These are phyloP conservation scores for Hyles euphorbiae DNA, from an alignment of 1,140 invertebrate species.

Conservation along the genomic window DNA sequence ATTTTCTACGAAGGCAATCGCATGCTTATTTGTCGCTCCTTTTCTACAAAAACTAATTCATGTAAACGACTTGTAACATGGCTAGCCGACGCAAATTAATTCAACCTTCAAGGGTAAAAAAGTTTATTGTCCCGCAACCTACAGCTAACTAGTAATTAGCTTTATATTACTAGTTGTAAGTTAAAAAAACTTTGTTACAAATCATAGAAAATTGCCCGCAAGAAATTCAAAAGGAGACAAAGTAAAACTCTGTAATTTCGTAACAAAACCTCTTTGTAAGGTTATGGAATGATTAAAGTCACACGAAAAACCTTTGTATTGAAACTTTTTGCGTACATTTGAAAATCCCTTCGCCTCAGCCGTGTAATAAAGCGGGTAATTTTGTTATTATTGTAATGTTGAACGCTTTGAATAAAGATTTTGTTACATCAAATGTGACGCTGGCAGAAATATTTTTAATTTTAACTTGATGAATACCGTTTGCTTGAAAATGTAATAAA, in stretches of 20 bases:
- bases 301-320: background rate
- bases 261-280: conserved; percentile 1
- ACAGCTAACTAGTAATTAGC: no score
- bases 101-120: no score
- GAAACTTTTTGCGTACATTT: conserved; percentile 7
- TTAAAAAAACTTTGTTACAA: background rate
- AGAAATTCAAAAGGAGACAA: conserved; percentile 2
- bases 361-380: background rate
- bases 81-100: no score
- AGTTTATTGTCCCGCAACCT: no score
- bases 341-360: background rate
- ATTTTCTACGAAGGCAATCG: no score
- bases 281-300: background rate
- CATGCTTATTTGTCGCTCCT: no score
- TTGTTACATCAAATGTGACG: background rate
- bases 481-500: no score
- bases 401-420: background rate
- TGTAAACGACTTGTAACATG: no score
- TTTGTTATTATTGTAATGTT: conserved; percentile 1
- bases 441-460: no score
- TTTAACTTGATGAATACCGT: no score
- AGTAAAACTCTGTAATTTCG: background rate
- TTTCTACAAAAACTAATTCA: no score
- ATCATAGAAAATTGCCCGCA: conserved; percentile 6
- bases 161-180: no score